Base-by-base conservation (phyloP, 2,113 vertebrate genomes). In the Salvelinus fontinalis region DNA sequence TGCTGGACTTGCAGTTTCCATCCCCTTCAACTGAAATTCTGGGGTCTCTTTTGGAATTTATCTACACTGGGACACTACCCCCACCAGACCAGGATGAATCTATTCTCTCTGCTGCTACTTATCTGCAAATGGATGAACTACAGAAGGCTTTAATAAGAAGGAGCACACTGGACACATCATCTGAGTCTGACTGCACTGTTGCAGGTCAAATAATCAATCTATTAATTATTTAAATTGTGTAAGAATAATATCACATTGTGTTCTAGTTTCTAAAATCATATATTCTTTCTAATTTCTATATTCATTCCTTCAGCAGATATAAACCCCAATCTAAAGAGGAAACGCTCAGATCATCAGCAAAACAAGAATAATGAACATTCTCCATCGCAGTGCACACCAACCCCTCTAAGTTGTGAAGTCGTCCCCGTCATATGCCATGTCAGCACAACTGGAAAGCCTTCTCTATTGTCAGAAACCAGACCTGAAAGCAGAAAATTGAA, bases 391-490 rank as follows among this genome's bases (percentile, higher is more conserved):
- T 76, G 79, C 5, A 79, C 77, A 48, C 27, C 74, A 5, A 24
- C 69, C 20, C 76, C 59, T 69, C 71, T 5, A 0, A 86, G 78
- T 67, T 85, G 70, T 70, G 87, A 82, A 51, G 83, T 81, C 5
- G 91, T 93, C 7, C 87, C 91, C 11, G 93, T 93, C n/a, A 93
- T 93, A 67, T 66, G 88, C 75, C 89, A 91, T 78, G 85, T 81
- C 77, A 79, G 86, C 6, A 75, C 29, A 59, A 72, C 60, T 1
- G 54, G 64, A 57, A 67, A 44, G 57, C 39, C 39, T 39, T 70
- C 71, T 29, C 74, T 77, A 7, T 27, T 48, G 31, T 72, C 59
- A 74, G 73, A 77, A 39, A 62, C 22, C 64, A 67, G 68, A 16
- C 48, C 48, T 66, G 75, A 57, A 49, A 13, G 68, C 68, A 54